Base-by-base conservation (phyloP, 1,140 invertebrate genomes). In the Muscidifurax raptorellus region DNA sequence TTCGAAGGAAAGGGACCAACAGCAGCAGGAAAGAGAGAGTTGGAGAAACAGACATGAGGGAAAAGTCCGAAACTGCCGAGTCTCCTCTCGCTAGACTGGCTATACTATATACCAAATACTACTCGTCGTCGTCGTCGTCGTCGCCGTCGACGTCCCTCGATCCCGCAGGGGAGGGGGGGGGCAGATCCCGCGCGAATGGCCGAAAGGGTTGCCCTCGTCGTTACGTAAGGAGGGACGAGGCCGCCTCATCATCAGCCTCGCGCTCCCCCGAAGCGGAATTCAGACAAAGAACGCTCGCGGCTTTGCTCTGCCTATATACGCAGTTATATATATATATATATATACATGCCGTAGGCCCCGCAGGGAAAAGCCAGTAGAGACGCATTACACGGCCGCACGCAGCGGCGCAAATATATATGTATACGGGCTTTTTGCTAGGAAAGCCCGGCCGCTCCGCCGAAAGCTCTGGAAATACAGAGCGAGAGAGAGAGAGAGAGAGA, bases 281-380 rank as follows among this genome's bases (percentile, higher is more conserved):
- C 81, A 30, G 81, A 86, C 85, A 86, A 86, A 86, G 80, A 86
- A 78, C 80, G 84, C 71, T 80, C 72, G 79, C 59, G 64, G 84
- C 72, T 78, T 77, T 36, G 59, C 13, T 59, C 3, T 59, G 22
- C 36, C 9, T 28, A 40, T 22, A 74, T 15, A 25, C n/a, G 15
- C 22, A 47, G 12, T 18, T 64, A 40, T 32, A 78, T 32, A 22
- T 59, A 22, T 64, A 32, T 1, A 28, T 32, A 13, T 52, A 47
- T 12, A 30, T 28, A 40, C 28, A 18, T 64, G n/a, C 5, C 52
- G 27, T 12, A 13, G 18, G 12, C 76, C 40, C 84, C 80, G 74
- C 72, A 82, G 84, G 84, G 79, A 85, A 85, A 82, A 80, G 67
- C 64, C 76, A 66, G 52, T 3, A 6, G 15, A 59, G 25, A 44